Evolutionary conservation across 2,113 vertebrate genomes (phyloP), one percentile per base, ranked within the genome.

Genomic region (Gnathonemus longibarbis): DNA sequence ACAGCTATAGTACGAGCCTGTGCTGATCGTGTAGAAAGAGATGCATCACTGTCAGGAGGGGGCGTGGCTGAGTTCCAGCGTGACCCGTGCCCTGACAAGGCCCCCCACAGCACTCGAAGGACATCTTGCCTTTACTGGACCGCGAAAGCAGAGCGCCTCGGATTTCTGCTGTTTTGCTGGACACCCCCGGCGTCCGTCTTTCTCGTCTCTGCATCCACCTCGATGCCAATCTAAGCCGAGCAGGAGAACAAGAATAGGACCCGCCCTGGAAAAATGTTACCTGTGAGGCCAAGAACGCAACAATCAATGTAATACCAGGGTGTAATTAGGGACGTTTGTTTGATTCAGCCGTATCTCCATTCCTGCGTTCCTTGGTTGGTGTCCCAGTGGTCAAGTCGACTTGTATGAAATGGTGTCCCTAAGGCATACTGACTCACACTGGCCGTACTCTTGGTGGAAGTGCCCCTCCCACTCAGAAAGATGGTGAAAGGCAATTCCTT

Each of bases 21-120:
- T 90, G 94, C 96, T 95, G 95, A 96, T 93, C 0, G 91, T 93
- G 94, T 94, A 95, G 91, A 89, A 93, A 90, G 93, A 94, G 92
- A 91, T 89, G 84, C 93, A 91, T 91, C 46, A 91, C 91, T 93
- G 95, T 95, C 91, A n/a, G 91, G 92, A 92, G 93, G 92, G 94
- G 95, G 95, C 95, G 94, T 94, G 94, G 91, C 93, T 6, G 84
- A 92, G 88, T 90, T 93, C 15, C 5, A 90, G 91, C 92, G 91
- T 92, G 94, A 95, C 94, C 94, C 89, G 10, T 45, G 88, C 89
- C 91, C 88, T 77, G 49, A 89, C 53, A 53, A 88, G 89, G 88
- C 50, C 42, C 45, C 21, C 86, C 74, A 13, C 50, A 3, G 19
- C 88, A 46, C 7, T 50, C 19, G 48, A 89, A 89, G 88, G 88